Evolutionary conservation across 2,888 invertebrate species (phyloP), one percentile per base, ranked within the genome.

Genomic region (Hirtodrosophila confusa): DNA sequence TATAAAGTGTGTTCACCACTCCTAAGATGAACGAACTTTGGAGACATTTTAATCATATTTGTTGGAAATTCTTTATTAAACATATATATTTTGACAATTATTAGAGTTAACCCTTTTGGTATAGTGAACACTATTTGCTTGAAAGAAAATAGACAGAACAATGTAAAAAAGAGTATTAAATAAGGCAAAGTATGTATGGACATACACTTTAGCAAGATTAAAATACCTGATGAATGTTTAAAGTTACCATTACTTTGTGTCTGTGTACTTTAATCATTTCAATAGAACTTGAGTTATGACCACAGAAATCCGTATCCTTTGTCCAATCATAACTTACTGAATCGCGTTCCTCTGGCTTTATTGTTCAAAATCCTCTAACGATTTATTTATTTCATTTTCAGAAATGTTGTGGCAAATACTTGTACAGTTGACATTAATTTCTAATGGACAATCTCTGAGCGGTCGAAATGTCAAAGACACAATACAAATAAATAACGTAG

Each of bases 401-500:
- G 75, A 48, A 55, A 75, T 75, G 75, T 23, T 36, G 43, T 11
- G 35, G 9, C 55, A 35, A 67, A 72, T 66, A 44, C 6, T 27
- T 5, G 6, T 6, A 27, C 56, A 53, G 45, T 58, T 47, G 53
- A 37, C 58, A 65, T 71, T 73, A 55, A 76, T 76, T 65, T 76
- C 72, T 61, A 65, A 70, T 73, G 76, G 73, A 50, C 60, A 61
- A 48, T 55, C 55, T 60, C 64, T 55, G 56, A 70, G 49, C 65
- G 71, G 49, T 56, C 45, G 49, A 53, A 47, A 50, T 44, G 53
- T 49, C 54, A 54, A 37, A 40, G 56, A 37, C 60, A 57, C 57
- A 65, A 65, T 62, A 33, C 49, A 54, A 62, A 77, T 77, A 70
- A 74, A 73, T 77, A 67, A 77, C 74, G 54, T 56, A 44, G 31